phyloP scores from a whole-genome alignment of 2,888 invertebrate species.

The Kuschelorhynchus macadamiae region DNA sequence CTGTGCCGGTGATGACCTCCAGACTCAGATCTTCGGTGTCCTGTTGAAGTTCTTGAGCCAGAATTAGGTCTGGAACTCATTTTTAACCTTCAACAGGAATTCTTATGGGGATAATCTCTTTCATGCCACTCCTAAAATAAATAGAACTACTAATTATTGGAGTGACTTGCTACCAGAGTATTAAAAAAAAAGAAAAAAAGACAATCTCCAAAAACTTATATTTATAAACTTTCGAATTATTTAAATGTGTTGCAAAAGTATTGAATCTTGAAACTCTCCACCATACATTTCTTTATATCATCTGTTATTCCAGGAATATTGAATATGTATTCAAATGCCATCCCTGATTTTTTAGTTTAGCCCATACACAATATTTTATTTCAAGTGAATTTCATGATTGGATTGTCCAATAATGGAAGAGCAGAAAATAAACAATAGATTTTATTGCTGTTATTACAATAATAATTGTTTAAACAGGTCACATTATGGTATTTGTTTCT shows the following conservation, averaged over 20 bases:
- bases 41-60: conserved; percentile 57
- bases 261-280: background rate
- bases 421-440: too few relatives aligned
- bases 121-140: conserved; percentile 17
- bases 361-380: too few relatives aligned
- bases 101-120: background rate
- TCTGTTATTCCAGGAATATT: too few relatives aligned
- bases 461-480: too few relatives aligned
- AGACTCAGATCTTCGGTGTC: conserved; percentile 64
- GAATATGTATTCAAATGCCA: too few relatives aligned
- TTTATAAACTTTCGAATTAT: background rate
- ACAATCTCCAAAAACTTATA: background rate
- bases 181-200: background rate
- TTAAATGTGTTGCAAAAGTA: background rate
- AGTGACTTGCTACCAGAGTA: too few relatives aligned
- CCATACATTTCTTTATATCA: too few relatives aligned
- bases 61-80: conserved; percentile 63
- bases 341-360: too few relatives aligned
- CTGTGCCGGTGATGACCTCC: conserved; percentile 61
- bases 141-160: background rate
- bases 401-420: too few relatives aligned
- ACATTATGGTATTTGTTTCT: too few relatives aligned
- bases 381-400: too few relatives aligned
- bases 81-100: conserved; percentile 41
- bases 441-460: too few relatives aligned